Evolutionary conservation across 2,797 vertebrate species (phyloP), one percentile per base, ranked within the genome.

Genomic region (Chromobotia macracanthus): DNA sequence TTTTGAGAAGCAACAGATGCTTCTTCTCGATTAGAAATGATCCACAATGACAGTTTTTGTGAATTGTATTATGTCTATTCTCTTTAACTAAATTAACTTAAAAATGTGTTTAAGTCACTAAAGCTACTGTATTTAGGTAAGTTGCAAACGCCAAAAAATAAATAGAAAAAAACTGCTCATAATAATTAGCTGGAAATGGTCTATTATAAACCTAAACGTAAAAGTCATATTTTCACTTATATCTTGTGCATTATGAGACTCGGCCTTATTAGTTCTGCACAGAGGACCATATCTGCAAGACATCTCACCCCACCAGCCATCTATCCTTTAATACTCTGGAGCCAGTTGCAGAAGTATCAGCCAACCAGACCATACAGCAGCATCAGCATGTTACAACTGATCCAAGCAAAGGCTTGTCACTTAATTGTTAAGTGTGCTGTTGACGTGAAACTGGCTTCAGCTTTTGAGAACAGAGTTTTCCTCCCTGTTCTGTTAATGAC

Each of bases 401-500:
- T 3, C 23, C n/a, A 69, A 69, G 25, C 5, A 50, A 63, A 55
- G 16, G n/a, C n/a, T n/a, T n/a, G n/a, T n/a, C 35, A 69, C 50
- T 74, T 51, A 50, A 50, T 25, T 63, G 68, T 68, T 23, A 19
- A n/a, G 23, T 75, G 31, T 75, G 23, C 66, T 68, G 56, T 16
- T 78, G 65, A 67, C 1, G 63, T 48, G 60, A 53, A 56, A 68
- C 61, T 46, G 55, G 77, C 61, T 46, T 74, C 55, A 80, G 44
- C 69, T 74, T n/a, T 25, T 61, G 55, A 63, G 75, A 72, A 55
- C 16, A 63, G 21, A 16, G 21, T 64, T 63, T 38, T 81, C 51
- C 61, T 72, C 64, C 55, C 18, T 75, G 35, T 61, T 75, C 50
- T 63, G 73, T 50, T 46, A 35, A 79, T 83, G 85, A 83, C 83